Percentiles rank a stretch among this genome's conserved stretches.
Evolutionary conservation across 2,797 vertebrate genomes (phyloP).

Genomic region (Etheostoma perlongum): DNA sequence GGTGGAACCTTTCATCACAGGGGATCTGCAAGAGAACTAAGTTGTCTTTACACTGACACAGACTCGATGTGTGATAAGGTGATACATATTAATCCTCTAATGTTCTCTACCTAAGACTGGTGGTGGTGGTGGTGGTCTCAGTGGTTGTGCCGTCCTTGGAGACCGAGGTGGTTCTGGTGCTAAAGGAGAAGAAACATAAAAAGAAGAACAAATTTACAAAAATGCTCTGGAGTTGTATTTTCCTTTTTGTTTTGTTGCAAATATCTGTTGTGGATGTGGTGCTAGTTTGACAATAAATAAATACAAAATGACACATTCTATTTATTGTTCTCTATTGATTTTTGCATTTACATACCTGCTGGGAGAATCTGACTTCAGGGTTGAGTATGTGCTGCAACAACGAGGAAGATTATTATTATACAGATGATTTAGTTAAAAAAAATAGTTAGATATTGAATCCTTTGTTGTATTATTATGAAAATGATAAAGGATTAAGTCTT

Average conservation of each 20-base stretch:
- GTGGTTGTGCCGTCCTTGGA: constrained; percentile 70
- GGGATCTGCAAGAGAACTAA: constrained; percentile 55
- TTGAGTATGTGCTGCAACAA: constrained; percentile 52
- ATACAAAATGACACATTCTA: constrained; percentile 19
- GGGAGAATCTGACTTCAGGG: constrained; percentile 39
- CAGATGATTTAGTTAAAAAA: background rate
- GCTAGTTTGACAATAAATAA: constrained; percentile 34
- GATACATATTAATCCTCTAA: background rate
- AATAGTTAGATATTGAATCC: background rate
- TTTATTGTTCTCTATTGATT: background rate
- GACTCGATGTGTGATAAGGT: background rate
- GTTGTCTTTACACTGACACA: background rate
- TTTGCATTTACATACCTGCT: constrained; percentile 42
- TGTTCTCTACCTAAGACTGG: constrained; percentile 54
- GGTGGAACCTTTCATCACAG: constrained; percentile 60
- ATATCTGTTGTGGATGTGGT: constrained; percentile 15
- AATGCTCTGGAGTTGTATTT: background rate
- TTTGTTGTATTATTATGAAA: background rate
- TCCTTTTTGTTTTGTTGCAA: constrained; percentile 5
- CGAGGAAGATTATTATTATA: constrained; percentile 32
- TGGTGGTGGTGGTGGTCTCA: constrained; percentile 72
- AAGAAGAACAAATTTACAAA: background rate
- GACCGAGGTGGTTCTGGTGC: constrained; percentile 66
- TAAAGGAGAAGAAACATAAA: constrained; percentile 44
- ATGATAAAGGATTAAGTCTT: constrained; percentile 20